Percentiles rank a stretch among this genome's conserved stretches.
phyloP scores from a whole-genome alignment of 2,113 vertebrate genomes.

The Scolopax mira region DNA sequence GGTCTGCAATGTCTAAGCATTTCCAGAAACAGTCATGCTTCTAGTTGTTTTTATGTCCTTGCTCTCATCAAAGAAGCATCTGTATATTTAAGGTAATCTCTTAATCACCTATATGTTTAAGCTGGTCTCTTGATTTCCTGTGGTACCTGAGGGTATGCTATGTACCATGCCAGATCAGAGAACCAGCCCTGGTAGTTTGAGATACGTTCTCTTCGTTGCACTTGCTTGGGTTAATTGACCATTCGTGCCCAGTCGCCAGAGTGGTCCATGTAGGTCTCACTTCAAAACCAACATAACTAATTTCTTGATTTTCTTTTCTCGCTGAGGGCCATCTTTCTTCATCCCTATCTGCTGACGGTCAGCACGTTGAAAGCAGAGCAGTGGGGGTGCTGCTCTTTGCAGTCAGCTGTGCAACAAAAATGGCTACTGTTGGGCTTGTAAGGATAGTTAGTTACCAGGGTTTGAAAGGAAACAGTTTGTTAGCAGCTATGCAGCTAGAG shows the following conservation, averaged over 20 bases:
- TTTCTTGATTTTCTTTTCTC: background rate
- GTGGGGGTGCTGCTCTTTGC: background rate
- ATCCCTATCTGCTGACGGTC: background rate
- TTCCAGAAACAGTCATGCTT: background rate
- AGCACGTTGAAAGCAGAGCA: background rate
- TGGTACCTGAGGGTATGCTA: background rate
- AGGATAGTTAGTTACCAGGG: background rate
- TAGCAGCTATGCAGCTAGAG: background rate
- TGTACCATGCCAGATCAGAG: background rate
- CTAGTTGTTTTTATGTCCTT: background rate
- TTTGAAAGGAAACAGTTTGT: background rate
- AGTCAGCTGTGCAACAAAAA: background rate
- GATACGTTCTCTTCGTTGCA: background rate
- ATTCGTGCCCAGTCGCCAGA: background rate
- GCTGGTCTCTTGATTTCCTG: background rate
- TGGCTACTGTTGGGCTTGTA: background rate
- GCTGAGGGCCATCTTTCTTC: background rate
- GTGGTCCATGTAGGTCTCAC: background rate
- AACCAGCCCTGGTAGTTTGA: background rate
- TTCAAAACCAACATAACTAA: background rate
- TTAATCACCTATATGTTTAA: background rate
- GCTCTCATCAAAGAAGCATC: background rate
- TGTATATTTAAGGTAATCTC: background rate
- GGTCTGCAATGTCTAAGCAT: background rate
- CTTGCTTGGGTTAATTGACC: background rate